phyloP scores from a whole-genome alignment of 1,140 invertebrate genomes.

The Drosophila takahashii region DNA sequence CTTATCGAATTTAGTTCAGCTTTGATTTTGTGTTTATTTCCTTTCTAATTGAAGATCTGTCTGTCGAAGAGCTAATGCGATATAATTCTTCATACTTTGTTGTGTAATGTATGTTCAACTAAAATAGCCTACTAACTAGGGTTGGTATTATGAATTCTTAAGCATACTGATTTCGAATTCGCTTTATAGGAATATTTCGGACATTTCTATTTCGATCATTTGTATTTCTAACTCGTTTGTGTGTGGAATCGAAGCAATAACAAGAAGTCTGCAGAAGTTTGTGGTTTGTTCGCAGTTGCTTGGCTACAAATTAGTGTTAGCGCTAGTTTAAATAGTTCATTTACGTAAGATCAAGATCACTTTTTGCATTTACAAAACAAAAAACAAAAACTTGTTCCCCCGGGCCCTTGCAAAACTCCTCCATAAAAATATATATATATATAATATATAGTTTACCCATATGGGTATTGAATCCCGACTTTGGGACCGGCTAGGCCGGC shows the following conservation, averaged over 20 bases:
- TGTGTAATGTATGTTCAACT: constrained; percentile 48
- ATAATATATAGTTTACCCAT: constrained; percentile 38
- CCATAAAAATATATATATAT: constrained; percentile 45
- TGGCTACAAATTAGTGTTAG: constrained; percentile 46
- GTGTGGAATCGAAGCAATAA: constrained; percentile 29
- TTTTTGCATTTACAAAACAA: constrained; percentile 68
- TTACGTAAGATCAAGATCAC: constrained; percentile 80
- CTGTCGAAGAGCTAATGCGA: constrained; percentile 28
- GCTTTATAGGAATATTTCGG: constrained; percentile 63
- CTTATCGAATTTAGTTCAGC: constrained; percentile 51
- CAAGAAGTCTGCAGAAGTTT: constrained; percentile 36
- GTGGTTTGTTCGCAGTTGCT: constrained; percentile 69
- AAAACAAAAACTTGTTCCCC: constrained; percentile 63
- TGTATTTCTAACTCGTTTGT: neutral
- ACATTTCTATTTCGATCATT: constrained; percentile 30
- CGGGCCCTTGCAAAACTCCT: constrained; percentile 69
- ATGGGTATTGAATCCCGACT: constrained; percentile 29
- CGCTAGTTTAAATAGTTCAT: constrained; percentile 42
- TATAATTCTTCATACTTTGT: constrained; percentile 26
- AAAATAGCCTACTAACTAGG: constrained; percentile 37
- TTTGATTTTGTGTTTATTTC: constrained; percentile 20
- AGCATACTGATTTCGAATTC: constrained; percentile 41
- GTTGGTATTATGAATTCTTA: constrained; percentile 59
- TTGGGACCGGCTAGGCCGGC: constrained; percentile 60
- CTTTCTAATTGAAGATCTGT: constrained; percentile 23